phyloP scores from a whole-genome alignment of 1,140 invertebrate genomes.

The Branchinecta lindahli region DNA sequence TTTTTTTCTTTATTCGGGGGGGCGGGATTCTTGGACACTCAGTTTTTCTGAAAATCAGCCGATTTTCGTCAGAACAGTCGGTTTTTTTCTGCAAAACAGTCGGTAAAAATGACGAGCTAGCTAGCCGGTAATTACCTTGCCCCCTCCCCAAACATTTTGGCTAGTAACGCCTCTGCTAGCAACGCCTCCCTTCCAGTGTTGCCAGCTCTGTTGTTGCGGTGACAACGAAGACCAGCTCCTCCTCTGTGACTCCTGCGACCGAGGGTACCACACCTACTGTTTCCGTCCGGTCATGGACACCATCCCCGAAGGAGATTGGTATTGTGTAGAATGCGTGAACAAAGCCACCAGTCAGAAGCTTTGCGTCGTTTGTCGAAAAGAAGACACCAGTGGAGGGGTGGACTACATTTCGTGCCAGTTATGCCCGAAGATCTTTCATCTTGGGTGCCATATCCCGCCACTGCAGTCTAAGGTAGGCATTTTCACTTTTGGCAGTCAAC shows the following conservation, averaged over 20 bases:
- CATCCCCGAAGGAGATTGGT: slow-evolving; percentile 94
- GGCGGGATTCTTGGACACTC: slow-evolving; percentile 1
- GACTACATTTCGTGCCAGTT: slow-evolving; percentile 67
- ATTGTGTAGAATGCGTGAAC: slow-evolving; percentile 88
- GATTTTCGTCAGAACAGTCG: too few relatives aligned
- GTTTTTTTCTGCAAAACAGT: too few relatives aligned
- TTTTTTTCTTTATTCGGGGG: slow-evolving; percentile 17
- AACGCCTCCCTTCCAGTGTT: slow-evolving; percentile 54
- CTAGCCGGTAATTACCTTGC: too few relatives aligned
- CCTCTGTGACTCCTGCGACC: slow-evolving; percentile 91
- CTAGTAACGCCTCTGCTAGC: too few relatives aligned
- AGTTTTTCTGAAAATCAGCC: slow-evolving; percentile 11
- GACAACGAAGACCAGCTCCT: slow-evolving; percentile 90
- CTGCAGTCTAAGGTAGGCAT: slow-evolving; percentile 48
- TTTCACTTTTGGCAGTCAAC: too few relatives aligned
- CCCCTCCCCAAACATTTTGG: too few relatives aligned
- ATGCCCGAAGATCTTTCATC: slow-evolving; percentile 78
- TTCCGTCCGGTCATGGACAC: slow-evolving; percentile 93
- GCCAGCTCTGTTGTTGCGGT: slow-evolving; percentile 87
- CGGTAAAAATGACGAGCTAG: too few relatives aligned
- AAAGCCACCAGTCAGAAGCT: slow-evolving; percentile 77
- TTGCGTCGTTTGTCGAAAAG: slow-evolving; percentile 71
- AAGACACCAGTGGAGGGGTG: slow-evolving; percentile 41
- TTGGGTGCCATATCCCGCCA: slow-evolving; percentile 76
- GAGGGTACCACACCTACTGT: slow-evolving; percentile 95